These are phyloP conservation scores for Aphidius colemani DNA, from an alignment of 2,888 invertebrate species.

Conservation along the genomic window DNA sequence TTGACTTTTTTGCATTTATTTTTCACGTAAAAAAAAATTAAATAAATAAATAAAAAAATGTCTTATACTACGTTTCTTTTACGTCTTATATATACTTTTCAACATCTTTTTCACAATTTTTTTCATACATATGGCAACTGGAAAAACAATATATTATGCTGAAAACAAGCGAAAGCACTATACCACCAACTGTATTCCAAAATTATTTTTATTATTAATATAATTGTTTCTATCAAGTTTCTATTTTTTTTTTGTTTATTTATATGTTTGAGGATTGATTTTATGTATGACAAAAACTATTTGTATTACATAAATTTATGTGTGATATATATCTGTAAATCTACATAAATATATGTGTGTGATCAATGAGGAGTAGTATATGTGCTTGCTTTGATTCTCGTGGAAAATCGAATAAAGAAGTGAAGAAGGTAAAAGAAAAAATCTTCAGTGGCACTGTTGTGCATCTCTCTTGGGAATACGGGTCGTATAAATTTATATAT, in stretches of 20 bases:
- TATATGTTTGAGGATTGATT: too few species aligned
- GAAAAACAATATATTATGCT: constrained; percentile 31
- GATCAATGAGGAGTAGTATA: background rate
- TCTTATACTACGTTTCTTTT: too few species aligned
- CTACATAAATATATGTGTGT: background rate
- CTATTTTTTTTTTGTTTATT: too few species aligned
- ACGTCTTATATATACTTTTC: too few species aligned
- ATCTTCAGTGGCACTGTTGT: constrained; percentile 25
- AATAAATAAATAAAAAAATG: too few species aligned
- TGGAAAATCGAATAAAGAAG: constrained; percentile 28
- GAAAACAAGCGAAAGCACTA: constrained; percentile 36
- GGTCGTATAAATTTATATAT: constrained; percentile 34
- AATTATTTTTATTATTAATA: constrained; percentile 14
- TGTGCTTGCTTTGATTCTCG: background rate
- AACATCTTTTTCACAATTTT: constrained; percentile 6
- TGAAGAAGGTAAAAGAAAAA: constrained; percentile 1
- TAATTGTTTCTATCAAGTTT: constrained; percentile 2
- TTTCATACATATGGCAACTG: constrained; percentile 11
- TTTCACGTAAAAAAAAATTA: background rate
- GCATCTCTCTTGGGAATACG: constrained; percentile 30
- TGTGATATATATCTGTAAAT: too few species aligned
- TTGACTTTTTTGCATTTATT: constrained; percentile 6
- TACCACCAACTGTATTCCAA: constrained; percentile 19
- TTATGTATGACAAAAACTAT: too few species aligned
- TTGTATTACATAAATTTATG: too few species aligned